These are phyloP conservation scores for Aphodius granarius DNA, from an alignment of 2,888 invertebrate genomes.

Conservation along the genomic window DNA sequence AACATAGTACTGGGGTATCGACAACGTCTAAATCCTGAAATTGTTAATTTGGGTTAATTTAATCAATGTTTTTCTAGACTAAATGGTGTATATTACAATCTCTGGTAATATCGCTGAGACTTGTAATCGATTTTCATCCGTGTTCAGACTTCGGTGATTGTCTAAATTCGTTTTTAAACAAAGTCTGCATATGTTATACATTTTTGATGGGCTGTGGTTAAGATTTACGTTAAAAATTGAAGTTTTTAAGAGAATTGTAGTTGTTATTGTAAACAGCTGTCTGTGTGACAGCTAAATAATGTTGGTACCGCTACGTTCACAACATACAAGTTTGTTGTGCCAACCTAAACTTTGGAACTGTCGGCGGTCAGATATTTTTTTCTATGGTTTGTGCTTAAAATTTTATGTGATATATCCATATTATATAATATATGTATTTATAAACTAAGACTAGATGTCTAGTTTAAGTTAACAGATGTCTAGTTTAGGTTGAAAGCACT, in stretches of 20 bases:
- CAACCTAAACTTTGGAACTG: too few species aligned
- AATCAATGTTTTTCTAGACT: neutral
- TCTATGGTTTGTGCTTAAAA: neutral
- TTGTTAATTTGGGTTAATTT: neutral
- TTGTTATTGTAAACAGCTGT: neutral
- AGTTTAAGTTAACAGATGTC: too few species aligned
- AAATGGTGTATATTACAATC: neutral
- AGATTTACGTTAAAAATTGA: neutral
- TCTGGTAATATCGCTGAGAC: too few species aligned
- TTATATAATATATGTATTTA: too few species aligned
- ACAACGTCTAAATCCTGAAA: conserved; percentile 1
- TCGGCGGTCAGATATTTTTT: too few species aligned
- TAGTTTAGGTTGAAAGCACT: too few species aligned
- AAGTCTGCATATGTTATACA: neutral
- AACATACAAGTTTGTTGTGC: neutral
- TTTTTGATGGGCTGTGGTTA: neutral
- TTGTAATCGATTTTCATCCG: neutral
- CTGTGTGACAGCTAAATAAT: neutral
- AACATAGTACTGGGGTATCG: neutral
- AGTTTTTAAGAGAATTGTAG: neutral
- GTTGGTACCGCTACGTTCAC: neutral
- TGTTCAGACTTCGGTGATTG: neutral
- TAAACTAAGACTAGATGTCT: too few species aligned
- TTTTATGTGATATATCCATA: too few species aligned
- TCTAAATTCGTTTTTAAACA: neutral